phyloP scores from a whole-genome alignment of 2,113 vertebrate genomes.

The Aegypius monachus region DNA sequence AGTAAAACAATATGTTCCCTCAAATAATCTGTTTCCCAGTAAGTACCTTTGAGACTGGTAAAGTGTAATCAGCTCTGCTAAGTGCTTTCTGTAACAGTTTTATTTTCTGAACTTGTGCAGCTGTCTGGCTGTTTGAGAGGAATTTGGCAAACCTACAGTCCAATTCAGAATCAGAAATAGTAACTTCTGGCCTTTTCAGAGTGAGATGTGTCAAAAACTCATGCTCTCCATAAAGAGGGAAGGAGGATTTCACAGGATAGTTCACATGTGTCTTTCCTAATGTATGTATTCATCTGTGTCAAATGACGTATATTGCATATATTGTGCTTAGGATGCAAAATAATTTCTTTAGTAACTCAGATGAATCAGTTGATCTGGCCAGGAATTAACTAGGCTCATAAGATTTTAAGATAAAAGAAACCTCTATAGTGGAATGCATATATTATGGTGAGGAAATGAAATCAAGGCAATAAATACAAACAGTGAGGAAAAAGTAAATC shows the following conservation, averaged over 20 bases:
- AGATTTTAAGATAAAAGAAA: slow-evolving; percentile 20
- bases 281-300: background rate
- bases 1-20: background rate
- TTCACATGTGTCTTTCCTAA: background rate
- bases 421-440: background rate
- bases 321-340: background rate
- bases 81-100: background rate
- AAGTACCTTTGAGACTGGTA: background rate
- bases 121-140: background rate
- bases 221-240: accelerated
- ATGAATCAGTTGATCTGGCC: background rate
- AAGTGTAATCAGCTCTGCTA: background rate
- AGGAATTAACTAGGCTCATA: background rate
- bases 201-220: background rate
- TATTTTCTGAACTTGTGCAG: background rate
- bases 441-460: background rate
- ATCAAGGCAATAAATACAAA: background rate
- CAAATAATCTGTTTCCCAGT: background rate
- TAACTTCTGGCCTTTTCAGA: background rate
- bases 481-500: background rate
- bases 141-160: background rate
- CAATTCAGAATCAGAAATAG: background rate
- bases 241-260: background rate
- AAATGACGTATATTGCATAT: background rate
- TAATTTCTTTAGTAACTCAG: background rate